phyloP scores from a whole-genome alignment of 2,888 invertebrate species.

The Zaprionus bogoriensis region DNA sequence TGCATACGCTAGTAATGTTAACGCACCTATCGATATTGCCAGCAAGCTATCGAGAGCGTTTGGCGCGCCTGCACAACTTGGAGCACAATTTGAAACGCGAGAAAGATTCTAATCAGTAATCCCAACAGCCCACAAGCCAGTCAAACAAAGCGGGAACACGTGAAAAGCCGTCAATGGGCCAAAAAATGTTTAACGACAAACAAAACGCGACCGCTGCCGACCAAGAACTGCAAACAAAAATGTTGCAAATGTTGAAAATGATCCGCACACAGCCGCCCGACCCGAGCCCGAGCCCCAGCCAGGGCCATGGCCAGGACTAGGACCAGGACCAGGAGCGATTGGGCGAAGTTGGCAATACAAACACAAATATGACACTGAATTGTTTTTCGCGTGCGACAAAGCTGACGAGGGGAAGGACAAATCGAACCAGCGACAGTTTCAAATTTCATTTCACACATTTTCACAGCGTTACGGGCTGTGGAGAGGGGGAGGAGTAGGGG shows the following conservation, averaged over 20 bases:
- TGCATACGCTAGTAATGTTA: background rate
- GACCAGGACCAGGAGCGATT: background rate
- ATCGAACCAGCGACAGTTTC: conserved; percentile 40
- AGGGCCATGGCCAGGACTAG: background rate
- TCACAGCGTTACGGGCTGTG: conserved; percentile 18
- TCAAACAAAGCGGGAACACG: conserved; percentile 29
- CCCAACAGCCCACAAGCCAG: conserved; percentile 28
- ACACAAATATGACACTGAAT: conserved; percentile 72
- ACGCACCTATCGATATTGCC: background rate
- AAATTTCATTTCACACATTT: conserved; percentile 71
- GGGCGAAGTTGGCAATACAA: conserved; percentile 52
- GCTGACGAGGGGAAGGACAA: conserved; percentile 26
- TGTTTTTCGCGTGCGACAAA: conserved; percentile 56
- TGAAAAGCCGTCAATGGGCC: conserved; percentile 38
- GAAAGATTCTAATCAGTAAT: conserved; percentile 19
- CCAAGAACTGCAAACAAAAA: conserved; percentile 54
- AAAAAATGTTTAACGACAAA: conserved; percentile 39
- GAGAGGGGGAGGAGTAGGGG: conserved; percentile 25
- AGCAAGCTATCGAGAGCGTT: no score
- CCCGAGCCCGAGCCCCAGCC: conserved; percentile 17
- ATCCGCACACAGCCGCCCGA: conserved; percentile 47
- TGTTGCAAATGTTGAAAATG: conserved; percentile 61
- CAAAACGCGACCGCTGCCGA: conserved; percentile 11
- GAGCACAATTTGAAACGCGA: background rate
- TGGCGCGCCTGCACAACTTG: no score